Conservation (phyloP, 2,113 vertebrate species). For the Rhipidura dahli region DNA sequence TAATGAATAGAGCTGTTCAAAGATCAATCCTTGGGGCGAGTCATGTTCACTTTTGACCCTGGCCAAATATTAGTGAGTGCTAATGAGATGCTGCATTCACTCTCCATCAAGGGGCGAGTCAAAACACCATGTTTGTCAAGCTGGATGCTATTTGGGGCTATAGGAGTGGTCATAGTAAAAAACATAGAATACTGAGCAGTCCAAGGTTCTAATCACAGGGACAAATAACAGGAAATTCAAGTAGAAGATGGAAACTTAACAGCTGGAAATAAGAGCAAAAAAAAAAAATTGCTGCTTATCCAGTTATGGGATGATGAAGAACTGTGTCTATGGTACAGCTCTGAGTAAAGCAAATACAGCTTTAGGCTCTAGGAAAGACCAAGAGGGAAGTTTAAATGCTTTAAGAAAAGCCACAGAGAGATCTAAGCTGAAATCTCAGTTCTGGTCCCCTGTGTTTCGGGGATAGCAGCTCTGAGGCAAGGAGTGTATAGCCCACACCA, state of each 20-base stretch:
- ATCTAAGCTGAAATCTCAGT: not conserved
- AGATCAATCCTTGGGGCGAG: not conserved
- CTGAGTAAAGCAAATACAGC: not conserved
- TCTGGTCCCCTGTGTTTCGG: not conserved
- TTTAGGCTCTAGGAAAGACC: not conserved
- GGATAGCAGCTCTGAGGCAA: not conserved
- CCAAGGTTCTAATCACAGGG: not conserved
- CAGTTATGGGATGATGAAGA: not conserved
- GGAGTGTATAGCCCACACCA: not conserved
- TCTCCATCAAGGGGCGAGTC: not conserved
- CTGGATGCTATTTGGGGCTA: not conserved
- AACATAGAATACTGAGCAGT: not conserved
- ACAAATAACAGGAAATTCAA: not conserved
- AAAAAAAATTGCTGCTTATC: not conserved
- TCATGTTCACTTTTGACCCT: not conserved
- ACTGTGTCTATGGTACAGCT: not conserved
- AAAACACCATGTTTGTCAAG: not conserved
- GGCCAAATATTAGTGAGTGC: not conserved
- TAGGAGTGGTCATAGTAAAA: not conserved
- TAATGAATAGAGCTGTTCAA: not conserved
- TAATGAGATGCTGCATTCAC: not conserved
- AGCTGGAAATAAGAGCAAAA: not conserved
- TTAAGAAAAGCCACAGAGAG: not conserved
- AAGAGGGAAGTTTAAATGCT: not conserved
- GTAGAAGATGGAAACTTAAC: not conserved